phyloP scores from a whole-genome alignment of 2,113 vertebrate genomes.

The Coptodon rendalli region DNA sequence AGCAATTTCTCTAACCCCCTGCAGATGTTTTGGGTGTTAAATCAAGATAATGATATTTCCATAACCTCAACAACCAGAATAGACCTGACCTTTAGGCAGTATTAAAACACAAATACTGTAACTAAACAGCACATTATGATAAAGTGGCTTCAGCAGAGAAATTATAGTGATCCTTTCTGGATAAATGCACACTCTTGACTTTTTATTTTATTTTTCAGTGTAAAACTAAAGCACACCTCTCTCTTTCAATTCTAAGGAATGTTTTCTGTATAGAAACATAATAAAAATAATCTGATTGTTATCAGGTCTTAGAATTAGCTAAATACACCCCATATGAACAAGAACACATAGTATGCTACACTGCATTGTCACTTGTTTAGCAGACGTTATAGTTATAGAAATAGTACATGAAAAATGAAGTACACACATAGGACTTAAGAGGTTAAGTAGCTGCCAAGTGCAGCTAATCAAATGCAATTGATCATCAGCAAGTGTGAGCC shows the following conservation, averaged over 20 bases:
- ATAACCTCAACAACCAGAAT: background rate
- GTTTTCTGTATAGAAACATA: background rate
- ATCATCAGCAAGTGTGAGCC: background rate
- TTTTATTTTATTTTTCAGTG: background rate
- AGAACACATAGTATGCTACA: background rate
- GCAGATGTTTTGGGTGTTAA: background rate
- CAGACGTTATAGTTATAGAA: background rate
- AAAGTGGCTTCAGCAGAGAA: background rate
- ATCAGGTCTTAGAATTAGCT: background rate
- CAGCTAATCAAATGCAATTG: background rate
- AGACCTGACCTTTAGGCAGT: background rate
- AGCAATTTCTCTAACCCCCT: background rate
- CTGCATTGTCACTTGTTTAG: background rate
- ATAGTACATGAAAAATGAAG: background rate
- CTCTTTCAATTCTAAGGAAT: background rate
- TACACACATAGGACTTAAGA: background rate
- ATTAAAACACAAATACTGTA: background rate
- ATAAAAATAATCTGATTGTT: background rate
- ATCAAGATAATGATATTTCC: background rate
- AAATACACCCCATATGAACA: background rate
- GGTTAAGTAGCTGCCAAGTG: background rate
- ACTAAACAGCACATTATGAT: background rate
- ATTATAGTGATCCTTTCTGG: background rate
- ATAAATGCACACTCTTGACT: background rate
- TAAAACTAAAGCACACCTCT: background rate